Evolutionary conservation across 1,140 invertebrate species (phyloP), one percentile per base, ranked within the genome.

Genomic region (Lordiphosa mommai): DNA sequence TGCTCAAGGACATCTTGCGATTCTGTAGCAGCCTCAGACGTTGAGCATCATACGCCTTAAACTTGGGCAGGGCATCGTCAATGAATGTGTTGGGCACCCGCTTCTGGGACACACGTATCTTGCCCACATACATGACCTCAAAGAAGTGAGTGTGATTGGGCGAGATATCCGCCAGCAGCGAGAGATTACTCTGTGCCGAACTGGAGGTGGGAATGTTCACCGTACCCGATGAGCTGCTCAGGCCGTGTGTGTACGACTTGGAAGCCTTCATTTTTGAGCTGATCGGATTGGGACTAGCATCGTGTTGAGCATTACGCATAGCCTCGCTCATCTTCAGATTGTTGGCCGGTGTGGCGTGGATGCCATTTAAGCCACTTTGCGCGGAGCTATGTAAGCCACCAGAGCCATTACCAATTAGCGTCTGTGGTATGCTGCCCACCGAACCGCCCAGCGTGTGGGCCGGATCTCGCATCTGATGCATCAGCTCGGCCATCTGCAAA

Each of bases 21-120:
- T 84, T 88, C 69, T 89, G 88, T 4, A 90, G 89, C 2, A 91
- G 91, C 70, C 91, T 90, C 9, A 91, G 89, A 52, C 94, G 93
- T 49, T 95, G 94, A 2, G 93, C 90, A 74, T 96, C 95, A 82
- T 95, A 93, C 8, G 92, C 91, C 38, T 93, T 92, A 79, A 98
- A 96, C 88, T 95, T 96, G 46, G 93, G 92, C 27, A 98, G 89
- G 7, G 96, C 95, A 80, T 97, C 96, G 86, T 99, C 97, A 56
- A 98, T 97, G 66, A 98, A 95, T 0, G 93, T 92, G 69, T 95
- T 94, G 3, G 95, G 94, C 12, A 97, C 95, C 87, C 96, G 96
- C 87, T 94, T 92, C 86, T 95, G 93, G 27, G 94, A 94, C 51
- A 96, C 94, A 60, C 94, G 93, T 5, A 97, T 95, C 90, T 96